Conservation (phyloP, 2,797 vertebrate genomes). For the Pseudopleuronectes americanus region DNA sequence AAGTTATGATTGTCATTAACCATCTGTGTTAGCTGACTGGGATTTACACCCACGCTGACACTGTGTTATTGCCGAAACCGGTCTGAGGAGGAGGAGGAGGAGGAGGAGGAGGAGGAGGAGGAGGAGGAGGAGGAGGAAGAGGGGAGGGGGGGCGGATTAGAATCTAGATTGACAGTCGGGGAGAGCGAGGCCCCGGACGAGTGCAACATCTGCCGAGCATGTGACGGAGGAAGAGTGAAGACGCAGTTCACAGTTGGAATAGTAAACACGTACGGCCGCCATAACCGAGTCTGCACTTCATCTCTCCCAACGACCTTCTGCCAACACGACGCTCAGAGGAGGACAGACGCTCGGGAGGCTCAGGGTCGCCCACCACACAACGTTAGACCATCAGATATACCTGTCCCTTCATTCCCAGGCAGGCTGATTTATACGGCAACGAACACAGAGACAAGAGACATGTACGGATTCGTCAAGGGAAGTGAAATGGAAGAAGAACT, state of each 20-base stretch:
- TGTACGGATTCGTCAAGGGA: background rate
- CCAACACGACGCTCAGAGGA: slow-evolving; percentile 34
- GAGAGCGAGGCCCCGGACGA: slow-evolving; percentile 44
- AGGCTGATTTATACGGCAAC: slow-evolving; percentile 18
- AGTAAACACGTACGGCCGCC: slow-evolving; percentile 54
- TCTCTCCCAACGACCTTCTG: slow-evolving; percentile 67
- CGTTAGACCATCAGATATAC: slow-evolving; percentile 10
- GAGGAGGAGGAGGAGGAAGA: slow-evolving; percentile 13
- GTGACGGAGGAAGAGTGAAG: slow-evolving; percentile 71
- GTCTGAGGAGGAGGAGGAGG: slow-evolving; percentile 13
- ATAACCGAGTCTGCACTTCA: slow-evolving; percentile 37
- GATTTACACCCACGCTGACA: slow-evolving; percentile 45
- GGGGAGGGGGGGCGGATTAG: slow-evolving; percentile 37
- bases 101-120: too few relatives aligned
- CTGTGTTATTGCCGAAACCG: slow-evolving; percentile 40
- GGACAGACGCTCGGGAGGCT: slow-evolving; percentile 33
- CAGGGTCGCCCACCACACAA: slow-evolving; percentile 45
- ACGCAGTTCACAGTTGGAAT: slow-evolving; percentile 68
- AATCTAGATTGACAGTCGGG: slow-evolving; percentile 63
- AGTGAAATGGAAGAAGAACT: background rate
- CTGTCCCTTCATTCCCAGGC: slow-evolving; percentile 20
- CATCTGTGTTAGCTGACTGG: slow-evolving; percentile 62
- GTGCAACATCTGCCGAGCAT: slow-evolving; percentile 71
- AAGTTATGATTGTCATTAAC: slow-evolving; percentile 71
- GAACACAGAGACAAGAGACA: background rate